These are phyloP conservation scores for Caenorhabditis sp. DNA, from an alignment of 2,888 invertebrate genomes.

Conservation along the genomic window DNA sequence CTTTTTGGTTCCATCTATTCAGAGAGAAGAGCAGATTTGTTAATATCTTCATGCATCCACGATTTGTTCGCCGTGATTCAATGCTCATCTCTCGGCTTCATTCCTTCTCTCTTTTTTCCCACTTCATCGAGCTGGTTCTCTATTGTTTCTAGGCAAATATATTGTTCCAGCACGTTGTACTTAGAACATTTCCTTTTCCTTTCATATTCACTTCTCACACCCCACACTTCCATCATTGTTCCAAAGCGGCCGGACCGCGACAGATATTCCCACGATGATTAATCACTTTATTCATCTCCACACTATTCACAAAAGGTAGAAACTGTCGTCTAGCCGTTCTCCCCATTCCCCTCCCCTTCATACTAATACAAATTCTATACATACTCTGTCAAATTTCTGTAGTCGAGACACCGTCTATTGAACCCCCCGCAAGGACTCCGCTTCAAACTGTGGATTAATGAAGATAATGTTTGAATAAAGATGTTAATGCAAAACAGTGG, in stretches of 20 bases:
- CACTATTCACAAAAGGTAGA: slow-evolving; percentile 53
- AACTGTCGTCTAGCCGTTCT: slow-evolving; percentile 64
- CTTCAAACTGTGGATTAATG: slow-evolving; percentile 52
- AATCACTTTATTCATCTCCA: slow-evolving; percentile 54
- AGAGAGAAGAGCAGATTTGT: slow-evolving; percentile 34
- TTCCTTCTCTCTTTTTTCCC: not conserved
- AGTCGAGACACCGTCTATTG: slow-evolving; percentile 43
- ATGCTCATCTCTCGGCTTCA: slow-evolving; percentile 26
- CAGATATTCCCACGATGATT: slow-evolving; percentile 61
- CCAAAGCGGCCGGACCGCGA: slow-evolving; percentile 60
- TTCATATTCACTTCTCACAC: slow-evolving; percentile 37
- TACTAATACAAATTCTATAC: slow-evolving; percentile 61
- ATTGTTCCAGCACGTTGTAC: slow-evolving; percentile 34
- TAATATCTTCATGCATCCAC: slow-evolving; percentile 46
- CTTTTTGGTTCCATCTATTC: slow-evolving; percentile 22
- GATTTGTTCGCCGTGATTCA: slow-evolving; percentile 48
- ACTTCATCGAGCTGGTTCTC: slow-evolving; percentile 49
- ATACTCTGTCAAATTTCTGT: slow-evolving; percentile 57
- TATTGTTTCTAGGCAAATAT: slow-evolving; percentile 41
- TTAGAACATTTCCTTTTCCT: slow-evolving; percentile 12
- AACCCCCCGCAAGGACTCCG: slow-evolving; percentile 23
- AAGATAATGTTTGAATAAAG: slow-evolving; percentile 56
- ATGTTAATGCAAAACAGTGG: slow-evolving; percentile 41
- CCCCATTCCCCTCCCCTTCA: slow-evolving; percentile 10
- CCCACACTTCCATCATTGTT: slow-evolving; percentile 14